Evolutionary conservation across 2,113 vertebrate species (phyloP).

Genomic region (Bubo scandiacus): DNA sequence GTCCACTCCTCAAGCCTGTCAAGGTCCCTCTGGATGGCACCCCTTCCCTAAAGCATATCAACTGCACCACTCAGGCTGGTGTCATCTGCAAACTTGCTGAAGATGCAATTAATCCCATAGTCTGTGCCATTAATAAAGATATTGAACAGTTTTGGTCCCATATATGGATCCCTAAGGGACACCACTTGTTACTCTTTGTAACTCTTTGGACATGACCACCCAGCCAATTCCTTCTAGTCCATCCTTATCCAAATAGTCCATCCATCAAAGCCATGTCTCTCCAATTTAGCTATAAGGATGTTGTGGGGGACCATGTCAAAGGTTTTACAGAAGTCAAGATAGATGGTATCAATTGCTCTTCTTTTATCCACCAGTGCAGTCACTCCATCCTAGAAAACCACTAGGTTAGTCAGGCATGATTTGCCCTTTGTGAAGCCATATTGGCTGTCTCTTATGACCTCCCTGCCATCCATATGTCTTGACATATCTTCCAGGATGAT

Average conservation of each 20-base stretch:
- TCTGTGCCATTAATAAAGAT: background rate
- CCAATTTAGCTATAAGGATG: background rate
- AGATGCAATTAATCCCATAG: background rate
- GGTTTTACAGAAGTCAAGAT: background rate
- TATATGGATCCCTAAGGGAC: background rate
- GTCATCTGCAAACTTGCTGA: background rate
- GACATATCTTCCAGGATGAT: background rate
- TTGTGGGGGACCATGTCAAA: background rate
- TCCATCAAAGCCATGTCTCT: background rate
- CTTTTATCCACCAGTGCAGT: background rate
- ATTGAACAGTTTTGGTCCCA: background rate
- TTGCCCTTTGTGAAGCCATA: background rate
- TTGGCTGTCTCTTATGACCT: background rate
- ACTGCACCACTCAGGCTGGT: background rate
- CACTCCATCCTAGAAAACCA: background rate
- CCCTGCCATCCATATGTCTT: background rate
- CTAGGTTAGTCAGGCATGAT: background rate
- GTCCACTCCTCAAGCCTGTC: background rate
- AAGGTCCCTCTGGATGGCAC: too few relatives aligned
- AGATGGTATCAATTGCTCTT: background rate
- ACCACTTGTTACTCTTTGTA: background rate
- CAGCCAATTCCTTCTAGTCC: background rate
- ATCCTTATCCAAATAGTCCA: background rate
- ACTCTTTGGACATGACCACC: background rate
- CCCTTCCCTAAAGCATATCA: background rate